Evolutionary conservation across 2,113 vertebrate genomes (phyloP).

Genomic region (Corythornis cristatus): DNA sequence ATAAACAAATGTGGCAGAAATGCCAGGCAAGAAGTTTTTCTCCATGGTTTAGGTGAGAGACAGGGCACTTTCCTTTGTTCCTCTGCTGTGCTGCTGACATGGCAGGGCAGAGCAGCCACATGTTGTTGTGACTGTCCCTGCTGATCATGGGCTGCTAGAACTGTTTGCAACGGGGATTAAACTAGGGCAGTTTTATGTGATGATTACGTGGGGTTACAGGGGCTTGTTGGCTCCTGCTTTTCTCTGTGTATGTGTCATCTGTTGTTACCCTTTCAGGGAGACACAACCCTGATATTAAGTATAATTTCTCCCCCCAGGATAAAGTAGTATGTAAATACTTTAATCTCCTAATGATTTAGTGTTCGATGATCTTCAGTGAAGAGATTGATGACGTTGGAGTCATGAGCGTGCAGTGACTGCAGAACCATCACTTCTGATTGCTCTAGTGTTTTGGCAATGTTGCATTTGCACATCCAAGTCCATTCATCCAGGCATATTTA

Average conservation of each 20-base stretch:
- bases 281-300: neutral
- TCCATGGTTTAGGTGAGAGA: neutral
- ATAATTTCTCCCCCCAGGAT: neutral
- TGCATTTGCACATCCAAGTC: neutral
- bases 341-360: conserved; percentile 33
- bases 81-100: neutral
- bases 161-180: neutral
- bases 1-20: neutral
- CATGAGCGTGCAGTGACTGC: neutral
- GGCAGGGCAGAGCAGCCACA: neutral
- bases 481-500: neutral
- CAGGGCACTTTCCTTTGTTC: neutral
- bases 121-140: neutral
- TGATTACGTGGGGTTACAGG: neutral
- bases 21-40: neutral
- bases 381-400: conserved; percentile 32
- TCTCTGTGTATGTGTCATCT: neutral
- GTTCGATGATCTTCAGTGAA: neutral
- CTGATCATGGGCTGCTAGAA: conserved; percentile 14
- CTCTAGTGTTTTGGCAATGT: neutral
- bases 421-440: neutral
- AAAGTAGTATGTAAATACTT: neutral
- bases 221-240: neutral
- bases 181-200: neutral
- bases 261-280: neutral